Evolutionary conservation across 2,113 vertebrate species (phyloP), one percentile per base, ranked within the genome.

Genomic region (Eptesicus fuscus): DNA sequence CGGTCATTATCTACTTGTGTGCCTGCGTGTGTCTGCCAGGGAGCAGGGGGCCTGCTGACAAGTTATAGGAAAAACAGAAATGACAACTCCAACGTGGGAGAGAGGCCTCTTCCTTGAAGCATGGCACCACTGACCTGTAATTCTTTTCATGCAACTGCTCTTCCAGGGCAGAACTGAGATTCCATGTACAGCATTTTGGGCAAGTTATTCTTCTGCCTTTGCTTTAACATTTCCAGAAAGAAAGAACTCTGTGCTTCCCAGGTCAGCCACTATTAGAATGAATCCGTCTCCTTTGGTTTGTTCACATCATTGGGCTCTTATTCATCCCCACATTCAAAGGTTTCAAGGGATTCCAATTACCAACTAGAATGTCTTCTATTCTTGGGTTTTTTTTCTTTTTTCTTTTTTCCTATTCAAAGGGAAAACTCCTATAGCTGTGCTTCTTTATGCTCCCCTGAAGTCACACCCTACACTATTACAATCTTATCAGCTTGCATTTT

Each of bases 151-250:
- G 20, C 85, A 76, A 56, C 20, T 82, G 30, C 35, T 71, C 28
- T 82, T 93, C 18, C 8, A 71, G 42, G 28, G 18, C n/a, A 77
- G 73, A 84, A 77, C 18, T 96, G 77, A 85, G 79, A 82, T 71
- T 76, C 37, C 88, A n/a, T 65, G 93, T 67, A 30, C 47, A 90
- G 32, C 20, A 5, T 16, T 79, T 87, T 37, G n/a, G 71, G 30
- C 47, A 83, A 79, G 30, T 61, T 79, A 53, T 53, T 83, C 47
- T 90, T 83, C 25, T 87, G 77, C 28, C 8, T 40, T 95, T 88
- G 40, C 78, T 93, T 96, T 91, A 93, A 85, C 37, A 91, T 93
- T 96, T 93, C 32, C 79, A 85, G 42, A 74, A 95, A 73, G 42
- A 92, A 73, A 69, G 65, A 73, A 23, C 35, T 65, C 7, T 28